These are phyloP conservation scores for Idaea dimidiata DNA, from an alignment of 2,888 invertebrate genomes.

Conservation along the genomic window DNA sequence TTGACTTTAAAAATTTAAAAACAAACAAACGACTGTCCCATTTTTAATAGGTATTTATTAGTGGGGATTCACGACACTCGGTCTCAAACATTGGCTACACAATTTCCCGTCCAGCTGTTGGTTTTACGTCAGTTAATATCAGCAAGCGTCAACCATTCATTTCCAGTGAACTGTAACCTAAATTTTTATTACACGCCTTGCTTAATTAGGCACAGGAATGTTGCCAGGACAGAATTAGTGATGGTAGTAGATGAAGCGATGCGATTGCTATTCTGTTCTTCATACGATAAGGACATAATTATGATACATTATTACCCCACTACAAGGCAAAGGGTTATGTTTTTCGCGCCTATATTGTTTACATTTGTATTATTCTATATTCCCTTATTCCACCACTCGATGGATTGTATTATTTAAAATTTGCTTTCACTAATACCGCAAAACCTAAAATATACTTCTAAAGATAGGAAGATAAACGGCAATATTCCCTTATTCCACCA, in stretches of 20 bases:
- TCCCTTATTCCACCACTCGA: no score
- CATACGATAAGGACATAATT: conserved; percentile 21
- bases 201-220: conserved; percentile 45
- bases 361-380: no score
- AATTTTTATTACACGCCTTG: conserved; percentile 41
- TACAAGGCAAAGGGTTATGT: no score
- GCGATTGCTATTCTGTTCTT: conserved; percentile 36
- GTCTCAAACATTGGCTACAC: conserved; percentile 7
- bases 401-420: no score
- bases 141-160: conserved; percentile 25
- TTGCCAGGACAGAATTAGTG: conserved; percentile 45
- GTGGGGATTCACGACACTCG: background rate
- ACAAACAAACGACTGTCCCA: background rate
- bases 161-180: conserved; percentile 37
- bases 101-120: conserved; percentile 31
- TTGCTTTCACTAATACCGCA: conserved; percentile 5
- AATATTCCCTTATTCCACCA: no score
- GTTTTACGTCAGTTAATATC: conserved; percentile 28
- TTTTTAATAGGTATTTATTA: background rate
- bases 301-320: conserved; percentile 22
- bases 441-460: background rate
- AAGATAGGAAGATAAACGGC: no score
- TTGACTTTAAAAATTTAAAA: no score
- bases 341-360: no score
- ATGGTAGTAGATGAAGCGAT: conserved; percentile 37